Percentiles rank a stretch among this genome's conserved stretches.
These are phyloP conservation scores for Meteorus cinctellus DNA, from an alignment of 2,888 invertebrate genomes.

Conservation along the genomic window DNA sequence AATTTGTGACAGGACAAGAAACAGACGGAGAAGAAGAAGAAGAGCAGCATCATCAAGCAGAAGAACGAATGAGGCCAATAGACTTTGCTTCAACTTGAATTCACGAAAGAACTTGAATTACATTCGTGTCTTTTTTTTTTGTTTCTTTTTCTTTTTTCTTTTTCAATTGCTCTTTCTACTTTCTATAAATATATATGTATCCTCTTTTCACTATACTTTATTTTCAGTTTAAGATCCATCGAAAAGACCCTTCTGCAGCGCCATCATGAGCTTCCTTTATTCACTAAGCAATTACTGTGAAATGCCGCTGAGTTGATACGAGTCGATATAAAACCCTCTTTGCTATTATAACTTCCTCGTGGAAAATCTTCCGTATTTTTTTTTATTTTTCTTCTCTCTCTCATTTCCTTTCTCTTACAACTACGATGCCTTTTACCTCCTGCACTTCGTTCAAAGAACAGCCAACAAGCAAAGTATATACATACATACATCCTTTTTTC, in stretches of 20 bases:
- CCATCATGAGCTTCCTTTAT: conserved; percentile 9
- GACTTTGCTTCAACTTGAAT: conserved; percentile 13
- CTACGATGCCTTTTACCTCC: background rate
- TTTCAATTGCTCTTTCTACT: conserved; percentile 20
- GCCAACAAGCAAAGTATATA: conserved; percentile 8
- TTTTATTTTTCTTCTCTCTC: background rate
- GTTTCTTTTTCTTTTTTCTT: conserved; percentile 14
- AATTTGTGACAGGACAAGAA: background rate
- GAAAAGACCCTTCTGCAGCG: conserved; percentile 2
- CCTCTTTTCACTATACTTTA: conserved; percentile 1
- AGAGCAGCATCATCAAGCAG: background rate
- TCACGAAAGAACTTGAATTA: conserved; percentile 43
- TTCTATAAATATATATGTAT: background rate
- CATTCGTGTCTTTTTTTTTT: conserved; percentile 39
- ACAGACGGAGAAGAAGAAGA: background rate
- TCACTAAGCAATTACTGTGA: conserved; percentile 20
- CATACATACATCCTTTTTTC: background rate
- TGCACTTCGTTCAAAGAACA: background rate
- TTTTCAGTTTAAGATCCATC: conserved; percentile 33
- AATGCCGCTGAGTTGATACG: conserved; percentile 3
- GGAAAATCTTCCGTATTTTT: background rate
- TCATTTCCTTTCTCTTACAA: background rate
- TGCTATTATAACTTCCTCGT: conserved; percentile 31
- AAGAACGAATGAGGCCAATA: background rate
- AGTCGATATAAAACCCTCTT: conserved; percentile 21